A percentile compares a stretch with the other conserved stretches of the same genome.
phyloP scores from a whole-genome alignment of 2,113 vertebrate species.

The Ceyx cyanopectus region DNA sequence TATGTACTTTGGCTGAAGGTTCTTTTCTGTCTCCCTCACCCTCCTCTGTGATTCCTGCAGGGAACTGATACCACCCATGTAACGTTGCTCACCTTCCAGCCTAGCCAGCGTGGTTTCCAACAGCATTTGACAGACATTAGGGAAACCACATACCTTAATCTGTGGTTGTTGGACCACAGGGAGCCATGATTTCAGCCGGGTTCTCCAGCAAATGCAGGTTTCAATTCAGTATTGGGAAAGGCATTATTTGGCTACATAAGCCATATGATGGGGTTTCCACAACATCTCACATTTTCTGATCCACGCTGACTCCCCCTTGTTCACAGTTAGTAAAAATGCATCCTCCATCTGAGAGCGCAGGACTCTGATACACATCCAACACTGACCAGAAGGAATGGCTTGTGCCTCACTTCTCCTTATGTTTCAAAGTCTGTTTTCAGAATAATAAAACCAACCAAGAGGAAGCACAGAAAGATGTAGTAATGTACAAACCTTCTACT shows the following conservation, averaged over 20 bases:
- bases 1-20: constrained; percentile 47
- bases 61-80: constrained; percentile 61
- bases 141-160: constrained; percentile 49
- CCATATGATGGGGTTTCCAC: background rate
- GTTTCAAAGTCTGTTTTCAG: constrained; percentile 12
- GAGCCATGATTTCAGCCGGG: constrained; percentile 15
- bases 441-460: constrained; percentile 10
- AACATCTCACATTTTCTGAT: constrained; percentile 6
- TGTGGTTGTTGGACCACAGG: background rate
- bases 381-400: constrained; percentile 1
- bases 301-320: background rate
- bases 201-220: background rate
- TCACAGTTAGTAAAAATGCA: constrained; percentile 40
- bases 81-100: constrained; percentile 35
- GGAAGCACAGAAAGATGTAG: background rate
- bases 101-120: background rate
- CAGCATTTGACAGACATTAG: constrained; percentile 36
- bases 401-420: background rate
- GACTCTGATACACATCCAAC: background rate
- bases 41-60: background rate
- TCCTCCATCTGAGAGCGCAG: background rate
- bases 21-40: constrained; percentile 26
- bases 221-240: background rate
- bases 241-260: constrained; percentile 2
- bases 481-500: constrained; percentile 22